These are phyloP conservation scores for Philereme transversata DNA, from an alignment of 2,888 invertebrate genomes.

Conservation along the genomic window DNA sequence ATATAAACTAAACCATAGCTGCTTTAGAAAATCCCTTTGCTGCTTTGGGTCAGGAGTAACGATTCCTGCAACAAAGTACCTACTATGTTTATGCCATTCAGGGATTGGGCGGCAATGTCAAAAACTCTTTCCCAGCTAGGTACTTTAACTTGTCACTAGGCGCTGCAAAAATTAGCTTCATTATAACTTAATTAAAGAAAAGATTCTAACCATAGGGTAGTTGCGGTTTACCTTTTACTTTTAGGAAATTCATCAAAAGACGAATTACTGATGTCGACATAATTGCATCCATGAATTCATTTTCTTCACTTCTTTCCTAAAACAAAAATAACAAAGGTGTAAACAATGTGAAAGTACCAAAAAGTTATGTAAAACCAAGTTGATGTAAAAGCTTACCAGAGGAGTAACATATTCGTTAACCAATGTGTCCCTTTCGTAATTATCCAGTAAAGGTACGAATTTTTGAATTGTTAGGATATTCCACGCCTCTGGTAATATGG, in stretches of 20 bases:
- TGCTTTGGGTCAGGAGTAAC: constrained; percentile 86
- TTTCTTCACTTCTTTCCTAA: constrained; percentile 90
- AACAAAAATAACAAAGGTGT: constrained; percentile 29
- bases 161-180: too few species aligned
- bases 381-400: constrained; percentile 58
- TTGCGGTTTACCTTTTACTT: constrained; percentile 78
- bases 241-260: constrained; percentile 87
- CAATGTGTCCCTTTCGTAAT: constrained; percentile 90
- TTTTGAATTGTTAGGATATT: constrained; percentile 89
- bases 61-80: constrained; percentile 69
- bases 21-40: constrained; percentile 88
- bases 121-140: too few species aligned
- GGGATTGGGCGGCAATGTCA: too few species aligned
- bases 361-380: not conserved
- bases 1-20: constrained; percentile 92
- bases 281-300: constrained; percentile 90
- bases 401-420: constrained; percentile 91
- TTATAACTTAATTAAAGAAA: too few species aligned
- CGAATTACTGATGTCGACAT: constrained; percentile 91
- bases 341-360: too few species aligned
- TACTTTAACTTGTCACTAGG: too few species aligned
- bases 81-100: not conserved
- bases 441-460: constrained; percentile 90
- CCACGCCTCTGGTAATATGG: constrained; percentile 85
- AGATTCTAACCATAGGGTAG: not conserved